Base-by-base conservation (phyloP, 2,797 vertebrate genomes). In the Scyliorhinus canicula region DNA sequence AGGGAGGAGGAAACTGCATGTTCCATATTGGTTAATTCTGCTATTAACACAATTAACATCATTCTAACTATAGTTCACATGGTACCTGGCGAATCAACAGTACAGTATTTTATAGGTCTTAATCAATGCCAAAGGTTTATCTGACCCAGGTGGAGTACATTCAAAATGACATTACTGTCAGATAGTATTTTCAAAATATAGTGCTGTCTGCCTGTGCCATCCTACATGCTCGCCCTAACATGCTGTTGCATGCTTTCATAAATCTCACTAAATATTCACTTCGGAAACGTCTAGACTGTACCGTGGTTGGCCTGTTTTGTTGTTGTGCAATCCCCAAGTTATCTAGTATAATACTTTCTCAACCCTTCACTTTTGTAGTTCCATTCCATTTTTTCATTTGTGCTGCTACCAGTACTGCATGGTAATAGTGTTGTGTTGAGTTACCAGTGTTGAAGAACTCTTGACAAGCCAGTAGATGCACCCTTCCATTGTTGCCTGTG, bases 1-100 rank as follows among this genome's bases (percentile, higher is more conserved):
- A 97, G 96, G 96, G 96, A 96, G 95, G 96, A 97, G 97, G 97
- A 97, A 98, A 97, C 97, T 98, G 98, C 99, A 99, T 98, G 98
- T 98, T 95, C 98, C 98, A 98, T 99, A 98, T 97, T 98, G 97
- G 97, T 97, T 96, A 97, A 96, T 97, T 96, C 98, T 97, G 97
- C 97, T 97, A 97, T 98, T 98, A 98, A 98, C 98, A 97, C 97
- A 96, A 97, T 97, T 97, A 97, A 97, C 96, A 97, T 97, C 97
- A 93, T 96, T 95, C 96, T 96, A 95, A n/a, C 40, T 94, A 52
- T 11, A 71, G 31, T 94, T 94, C 93, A 94, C 31, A 74, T 55
- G 47, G 44, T 71, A 63, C 35, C 93, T 50, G 65, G 93, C 74
- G 69, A 94, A 94, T 71, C 93, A 74, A 52, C 69, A 74, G 69